These are phyloP conservation scores for Busseola fusca DNA, from an alignment of 2,888 invertebrate genomes.

Conservation along the genomic window DNA sequence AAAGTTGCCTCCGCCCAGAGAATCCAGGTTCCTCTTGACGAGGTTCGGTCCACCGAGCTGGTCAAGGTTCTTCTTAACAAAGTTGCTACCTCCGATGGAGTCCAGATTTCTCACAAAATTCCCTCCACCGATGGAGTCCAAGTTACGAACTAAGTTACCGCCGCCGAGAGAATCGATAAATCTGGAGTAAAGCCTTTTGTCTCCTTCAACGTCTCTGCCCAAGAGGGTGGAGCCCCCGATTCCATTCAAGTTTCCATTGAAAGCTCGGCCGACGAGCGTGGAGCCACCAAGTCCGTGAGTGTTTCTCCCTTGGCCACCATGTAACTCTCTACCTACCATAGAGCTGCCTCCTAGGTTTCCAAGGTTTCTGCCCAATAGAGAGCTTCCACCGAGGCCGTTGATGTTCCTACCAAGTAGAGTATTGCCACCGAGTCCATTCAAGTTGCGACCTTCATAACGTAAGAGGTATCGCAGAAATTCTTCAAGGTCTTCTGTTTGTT, in stretches of 20 bases:
- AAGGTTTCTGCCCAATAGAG: slow-evolving; percentile 67
- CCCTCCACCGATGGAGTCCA: slow-evolving; percentile 83
- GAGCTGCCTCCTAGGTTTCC: slow-evolving; percentile 64
- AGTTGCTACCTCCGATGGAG: slow-evolving; percentile 80
- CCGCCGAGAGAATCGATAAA: slow-evolving; percentile 77
- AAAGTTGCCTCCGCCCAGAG: slow-evolving; percentile 83
- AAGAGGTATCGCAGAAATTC: slow-evolving; percentile 77
- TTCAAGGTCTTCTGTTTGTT: slow-evolving; percentile 77
- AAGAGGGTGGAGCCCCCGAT: slow-evolving; percentile 67
- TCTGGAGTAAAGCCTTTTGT: slow-evolving; percentile 68
- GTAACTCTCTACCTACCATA: slow-evolving; percentile 65
- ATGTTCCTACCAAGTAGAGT: slow-evolving; percentile 51
- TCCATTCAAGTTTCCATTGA: slow-evolving; percentile 65
- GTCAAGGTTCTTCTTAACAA: slow-evolving; percentile 83
- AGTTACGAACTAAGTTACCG: slow-evolving; percentile 79
- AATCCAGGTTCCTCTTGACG: slow-evolving; percentile 81
- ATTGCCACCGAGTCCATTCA: slow-evolving; percentile 63
- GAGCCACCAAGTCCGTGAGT: slow-evolving; percentile 65
- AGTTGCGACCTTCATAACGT: slow-evolving; percentile 69
- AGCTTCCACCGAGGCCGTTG: slow-evolving; percentile 61
- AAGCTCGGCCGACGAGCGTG: slow-evolving; percentile 58
- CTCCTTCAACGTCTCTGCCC: slow-evolving; percentile 69
- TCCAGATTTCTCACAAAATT: slow-evolving; percentile 83
- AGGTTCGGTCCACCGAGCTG: slow-evolving; percentile 83
- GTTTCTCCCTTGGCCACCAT: slow-evolving; percentile 69